A percentile compares a stretch with the other conserved stretches of the same genome.
These are phyloP conservation scores for Microplitis mediator DNA, from an alignment of 1,140 invertebrate species.

Conservation along the genomic window DNA sequence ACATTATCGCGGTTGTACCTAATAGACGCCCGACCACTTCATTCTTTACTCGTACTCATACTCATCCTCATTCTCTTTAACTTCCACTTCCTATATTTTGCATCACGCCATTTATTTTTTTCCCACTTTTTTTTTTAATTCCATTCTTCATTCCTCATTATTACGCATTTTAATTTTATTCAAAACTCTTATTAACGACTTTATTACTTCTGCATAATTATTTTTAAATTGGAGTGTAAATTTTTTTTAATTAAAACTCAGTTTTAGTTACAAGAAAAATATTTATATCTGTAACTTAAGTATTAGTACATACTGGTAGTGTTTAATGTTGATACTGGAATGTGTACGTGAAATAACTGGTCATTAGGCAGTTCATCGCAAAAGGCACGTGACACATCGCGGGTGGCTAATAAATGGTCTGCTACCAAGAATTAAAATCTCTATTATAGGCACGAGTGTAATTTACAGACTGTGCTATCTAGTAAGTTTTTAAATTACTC, in stretches of 20 bases:
- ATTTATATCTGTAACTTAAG: too few species aligned
- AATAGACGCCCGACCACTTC: constrained; percentile 21
- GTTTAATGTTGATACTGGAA: neutral
- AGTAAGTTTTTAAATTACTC: neutral
- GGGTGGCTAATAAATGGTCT: constrained; percentile 35
- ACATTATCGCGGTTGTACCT: constrained; percentile 29
- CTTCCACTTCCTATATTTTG: constrained; percentile 4
- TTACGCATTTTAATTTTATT: neutral
- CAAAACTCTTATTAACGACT: too few species aligned
- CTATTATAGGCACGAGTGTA: constrained; percentile 30
- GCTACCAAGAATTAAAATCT: constrained; percentile 36
- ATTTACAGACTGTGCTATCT: constrained; percentile 9
- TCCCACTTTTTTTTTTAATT: constrained; percentile 3
- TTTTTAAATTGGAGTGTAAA: too few species aligned
- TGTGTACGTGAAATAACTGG: neutral
- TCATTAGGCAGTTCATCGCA: neutral
- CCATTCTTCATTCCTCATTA: neutral
- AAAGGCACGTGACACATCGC: constrained; percentile 33
- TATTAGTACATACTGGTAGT: too few species aligned
- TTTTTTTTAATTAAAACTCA: too few species aligned
- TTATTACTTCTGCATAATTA: too few species aligned
- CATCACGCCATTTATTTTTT: neutral
- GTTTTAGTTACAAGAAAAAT: too few species aligned
- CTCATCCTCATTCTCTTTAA: neutral
- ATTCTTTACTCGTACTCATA: constrained; percentile 9